Conservation (phyloP, 1,140 invertebrate genomes). For the Lordiphosa stackelbergi region DNA sequence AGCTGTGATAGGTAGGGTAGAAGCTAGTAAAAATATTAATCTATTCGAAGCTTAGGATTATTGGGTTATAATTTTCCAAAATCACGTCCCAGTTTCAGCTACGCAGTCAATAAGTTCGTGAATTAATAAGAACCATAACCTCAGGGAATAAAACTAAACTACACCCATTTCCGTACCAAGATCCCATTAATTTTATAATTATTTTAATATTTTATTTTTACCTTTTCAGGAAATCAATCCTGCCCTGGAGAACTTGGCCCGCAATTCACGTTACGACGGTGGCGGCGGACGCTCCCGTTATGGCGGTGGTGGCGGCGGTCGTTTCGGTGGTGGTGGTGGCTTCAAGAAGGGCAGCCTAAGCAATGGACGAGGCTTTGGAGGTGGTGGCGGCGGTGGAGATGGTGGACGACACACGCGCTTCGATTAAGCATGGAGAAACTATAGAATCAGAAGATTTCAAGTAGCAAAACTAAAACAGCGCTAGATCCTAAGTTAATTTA, state of each 20-base stretch:
- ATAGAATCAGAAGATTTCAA: slow-evolving; percentile 65
- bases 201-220: background rate
- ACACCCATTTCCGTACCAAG: no score
- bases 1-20: no score
- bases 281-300: slow-evolving; percentile 78
- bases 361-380: slow-evolving; percentile 55
- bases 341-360: slow-evolving; percentile 72
- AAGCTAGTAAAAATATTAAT: no score
- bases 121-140: background rate
- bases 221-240: slow-evolving; percentile 78
- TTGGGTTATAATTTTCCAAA: no score
- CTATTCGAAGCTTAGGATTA: no score
- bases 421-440: slow-evolving; percentile 65
- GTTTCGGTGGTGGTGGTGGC: slow-evolving; percentile 68
- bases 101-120: background rate
- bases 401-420: slow-evolving; percentile 79
- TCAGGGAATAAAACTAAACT: no score
- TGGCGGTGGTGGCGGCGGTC: slow-evolving; percentile 60
- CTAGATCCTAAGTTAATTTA: slow-evolving; percentile 68
- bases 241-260: slow-evolving; percentile 80
- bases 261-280: slow-evolving; percentile 77
- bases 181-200: no score
- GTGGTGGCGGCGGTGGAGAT: slow-evolving; percentile 77
- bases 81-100: no score
- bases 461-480: slow-evolving; percentile 66